phyloP scores from a whole-genome alignment of 2,797 vertebrate species.

The Acropternis orthonyx region DNA sequence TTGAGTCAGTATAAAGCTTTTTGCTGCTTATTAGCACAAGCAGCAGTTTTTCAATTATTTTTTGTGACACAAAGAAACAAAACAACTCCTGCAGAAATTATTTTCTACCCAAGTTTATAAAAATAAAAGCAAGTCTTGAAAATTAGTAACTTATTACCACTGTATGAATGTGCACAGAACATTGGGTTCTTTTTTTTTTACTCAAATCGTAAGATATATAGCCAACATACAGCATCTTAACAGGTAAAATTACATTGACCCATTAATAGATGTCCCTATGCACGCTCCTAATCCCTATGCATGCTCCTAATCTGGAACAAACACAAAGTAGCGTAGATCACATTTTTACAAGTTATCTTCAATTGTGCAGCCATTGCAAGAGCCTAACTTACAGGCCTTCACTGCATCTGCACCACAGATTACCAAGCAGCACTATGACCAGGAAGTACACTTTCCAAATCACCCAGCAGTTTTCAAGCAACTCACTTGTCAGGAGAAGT shows the following conservation, averaged over 20 bases:
- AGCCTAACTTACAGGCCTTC: neutral
- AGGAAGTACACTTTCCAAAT: neutral
- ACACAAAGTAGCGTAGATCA: neutral
- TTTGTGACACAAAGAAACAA: neutral
- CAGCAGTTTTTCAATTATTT: neutral
- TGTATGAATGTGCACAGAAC: neutral
- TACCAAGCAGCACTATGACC: neutral
- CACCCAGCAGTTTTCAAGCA: neutral
- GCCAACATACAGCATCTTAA: neutral
- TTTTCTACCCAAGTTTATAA: neutral
- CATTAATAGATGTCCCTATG: neutral
- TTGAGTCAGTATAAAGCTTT: conserved; percentile 6
- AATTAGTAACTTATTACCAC: neutral
- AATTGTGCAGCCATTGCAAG: neutral
- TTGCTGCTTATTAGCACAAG: neutral
- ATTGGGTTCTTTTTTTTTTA: neutral
- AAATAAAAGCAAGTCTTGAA: neutral
- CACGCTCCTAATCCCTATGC: accelerated
- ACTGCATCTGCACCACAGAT: neutral
- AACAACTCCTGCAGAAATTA: neutral
- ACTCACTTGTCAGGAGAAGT: neutral
- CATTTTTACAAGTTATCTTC: neutral
- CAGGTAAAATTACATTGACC: neutral
- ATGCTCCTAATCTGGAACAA: neutral
- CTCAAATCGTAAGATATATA: neutral